Evolutionary conservation across 2,113 vertebrate genomes (phyloP).

Genomic region (Caracal caracal): DNA sequence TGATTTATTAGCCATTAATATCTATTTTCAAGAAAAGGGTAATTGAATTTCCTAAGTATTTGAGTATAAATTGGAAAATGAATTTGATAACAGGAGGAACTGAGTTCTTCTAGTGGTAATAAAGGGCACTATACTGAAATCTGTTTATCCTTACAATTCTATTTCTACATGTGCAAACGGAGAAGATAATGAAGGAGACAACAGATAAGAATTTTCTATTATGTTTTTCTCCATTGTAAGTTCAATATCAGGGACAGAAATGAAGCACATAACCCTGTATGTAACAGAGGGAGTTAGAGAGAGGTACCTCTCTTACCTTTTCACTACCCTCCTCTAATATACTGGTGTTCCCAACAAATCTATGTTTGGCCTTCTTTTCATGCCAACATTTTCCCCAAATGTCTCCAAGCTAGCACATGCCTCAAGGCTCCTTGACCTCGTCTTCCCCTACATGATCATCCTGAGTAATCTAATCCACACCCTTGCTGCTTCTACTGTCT

Average conservation of each 20-base stretch:
- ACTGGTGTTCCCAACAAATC: not conserved
- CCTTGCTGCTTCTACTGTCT: not conserved
- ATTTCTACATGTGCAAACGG: not conserved
- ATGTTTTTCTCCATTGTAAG: not conserved
- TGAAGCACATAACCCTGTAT: not conserved
- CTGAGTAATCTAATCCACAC: not conserved
- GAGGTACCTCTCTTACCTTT: not conserved
- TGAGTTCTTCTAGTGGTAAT: not conserved
- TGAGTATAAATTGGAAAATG: not conserved
- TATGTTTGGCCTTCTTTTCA: not conserved
- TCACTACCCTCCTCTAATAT: not conserved
- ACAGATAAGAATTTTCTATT: not conserved
- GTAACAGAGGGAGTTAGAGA: not conserved
- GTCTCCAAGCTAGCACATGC: not conserved
- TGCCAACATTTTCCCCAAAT: not conserved
- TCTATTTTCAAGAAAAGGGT: not conserved
- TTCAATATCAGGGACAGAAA: not conserved
- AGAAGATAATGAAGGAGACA: not conserved
- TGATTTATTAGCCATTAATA: not conserved
- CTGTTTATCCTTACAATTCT: not conserved
- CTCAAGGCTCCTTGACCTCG: not conserved
- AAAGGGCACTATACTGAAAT: not conserved
- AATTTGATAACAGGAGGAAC: not conserved
- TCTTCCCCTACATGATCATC: not conserved
- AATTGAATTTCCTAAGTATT: not conserved